These are phyloP conservation scores for Orbicella faveolata DNA, from an alignment of 64 coral and sea anemone genomes.

Conservation along the genomic window DNA sequence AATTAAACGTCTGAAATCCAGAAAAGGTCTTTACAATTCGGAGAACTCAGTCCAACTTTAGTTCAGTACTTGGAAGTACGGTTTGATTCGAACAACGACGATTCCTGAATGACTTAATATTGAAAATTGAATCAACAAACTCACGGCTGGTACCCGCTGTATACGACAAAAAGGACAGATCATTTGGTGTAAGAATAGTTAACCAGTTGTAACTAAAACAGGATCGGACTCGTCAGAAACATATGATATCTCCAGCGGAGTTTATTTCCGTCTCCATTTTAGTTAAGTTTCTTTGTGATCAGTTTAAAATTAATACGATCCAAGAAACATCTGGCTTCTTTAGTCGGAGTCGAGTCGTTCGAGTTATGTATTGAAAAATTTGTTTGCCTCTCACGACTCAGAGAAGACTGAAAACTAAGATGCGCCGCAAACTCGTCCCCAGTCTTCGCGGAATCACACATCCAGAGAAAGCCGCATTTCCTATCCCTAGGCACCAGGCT, in stretches of 20 bases:
- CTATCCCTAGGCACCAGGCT: too few relatives aligned
- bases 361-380: too few relatives aligned
- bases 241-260: not conserved
- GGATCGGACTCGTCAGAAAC: not conserved
- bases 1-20: not conserved
- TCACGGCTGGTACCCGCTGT: conserved; percentile 39
- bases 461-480: too few relatives aligned
- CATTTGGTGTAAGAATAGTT: conserved; percentile 46
- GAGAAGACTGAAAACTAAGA: too few relatives aligned
- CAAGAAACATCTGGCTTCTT: too few relatives aligned
- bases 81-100: not conserved
- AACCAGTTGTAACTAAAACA: conserved; percentile 17
- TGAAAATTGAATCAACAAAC: conserved; percentile 31
- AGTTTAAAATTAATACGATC: too few relatives aligned
- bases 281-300: not conserved
- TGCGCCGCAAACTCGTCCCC: too few relatives aligned
- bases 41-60: too few relatives aligned
- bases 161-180: not conserved
- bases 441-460: too few relatives aligned
- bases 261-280: not conserved
- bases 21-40: not conserved
- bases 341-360: too few relatives aligned
- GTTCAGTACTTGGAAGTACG: too few relatives aligned
- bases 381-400: too few relatives aligned
- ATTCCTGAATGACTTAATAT: conserved; percentile 27